A percentile compares a stretch with the other conserved stretches of the same genome.
These are phyloP conservation scores for Drosophila leonis DNA, from an alignment of 2,888 invertebrate species.

Conservation along the genomic window DNA sequence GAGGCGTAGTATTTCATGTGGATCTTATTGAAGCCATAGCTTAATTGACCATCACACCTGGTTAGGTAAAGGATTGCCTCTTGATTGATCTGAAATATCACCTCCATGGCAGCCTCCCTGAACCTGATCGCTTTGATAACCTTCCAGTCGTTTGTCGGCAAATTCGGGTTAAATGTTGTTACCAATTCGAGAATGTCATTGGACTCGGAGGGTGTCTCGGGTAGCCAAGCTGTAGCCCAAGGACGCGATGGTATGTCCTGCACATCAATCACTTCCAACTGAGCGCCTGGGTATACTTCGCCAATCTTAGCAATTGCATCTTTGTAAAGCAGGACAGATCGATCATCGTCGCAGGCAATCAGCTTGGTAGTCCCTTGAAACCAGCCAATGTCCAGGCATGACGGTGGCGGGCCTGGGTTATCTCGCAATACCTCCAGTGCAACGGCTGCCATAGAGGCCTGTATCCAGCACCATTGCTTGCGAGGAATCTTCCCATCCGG, in stretches of 20 bases:
- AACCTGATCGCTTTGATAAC: slow-evolving; percentile 37
- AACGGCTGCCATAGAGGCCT: slow-evolving; percentile 33
- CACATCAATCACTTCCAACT: slow-evolving; percentile 35
- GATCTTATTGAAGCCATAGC: slow-evolving; percentile 29
- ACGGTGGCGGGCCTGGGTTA: slow-evolving; percentile 28
- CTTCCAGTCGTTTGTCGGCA: slow-evolving; percentile 25
- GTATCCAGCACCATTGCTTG: slow-evolving; percentile 37
- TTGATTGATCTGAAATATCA: slow-evolving; percentile 33
- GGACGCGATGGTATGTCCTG: slow-evolving; percentile 24
- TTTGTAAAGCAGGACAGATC: slow-evolving; percentile 21
- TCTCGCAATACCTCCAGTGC: slow-evolving; percentile 26
- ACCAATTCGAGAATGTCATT: slow-evolving; percentile 23
- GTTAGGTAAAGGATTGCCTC: slow-evolving; percentile 19
- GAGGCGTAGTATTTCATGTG: slow-evolving; percentile 22
- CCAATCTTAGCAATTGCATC: slow-evolving; percentile 27
- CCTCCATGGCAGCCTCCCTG: slow-evolving; percentile 17
- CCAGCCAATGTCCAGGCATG: slow-evolving; percentile 33
- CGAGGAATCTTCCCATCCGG: slow-evolving; percentile 36
- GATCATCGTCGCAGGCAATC: slow-evolving; percentile 20
- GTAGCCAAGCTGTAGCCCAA: slow-evolving; percentile 40
- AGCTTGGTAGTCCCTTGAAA: slow-evolving; percentile 35
- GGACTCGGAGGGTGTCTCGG: slow-evolving; percentile 16
- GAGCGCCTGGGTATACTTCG: slow-evolving; percentile 31
- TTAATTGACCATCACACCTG: slow-evolving; percentile 7
- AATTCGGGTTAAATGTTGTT: slow-evolving; percentile 7